These are phyloP conservation scores for Cataglyphis livida DNA, from an alignment of 2,888 invertebrate species.

Conservation along the genomic window DNA sequence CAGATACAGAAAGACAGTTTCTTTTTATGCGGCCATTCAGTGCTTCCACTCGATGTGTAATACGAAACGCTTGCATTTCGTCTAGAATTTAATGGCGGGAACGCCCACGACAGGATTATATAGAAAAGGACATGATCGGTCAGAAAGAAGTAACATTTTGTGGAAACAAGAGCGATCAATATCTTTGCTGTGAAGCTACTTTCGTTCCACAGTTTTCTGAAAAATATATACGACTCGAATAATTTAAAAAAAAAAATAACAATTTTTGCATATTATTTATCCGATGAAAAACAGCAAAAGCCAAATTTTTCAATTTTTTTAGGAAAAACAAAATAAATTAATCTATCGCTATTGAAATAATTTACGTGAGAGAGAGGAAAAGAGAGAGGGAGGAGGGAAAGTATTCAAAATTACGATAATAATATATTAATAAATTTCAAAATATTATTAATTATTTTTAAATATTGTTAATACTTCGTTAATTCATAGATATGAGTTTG, in stretches of 20 bases:
- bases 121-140: not conserved
- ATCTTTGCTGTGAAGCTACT: not conserved
- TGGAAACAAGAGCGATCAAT: not conserved
- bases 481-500: slow-evolving; percentile 3
- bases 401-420: not conserved
- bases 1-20: not conserved
- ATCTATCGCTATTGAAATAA: not conserved
- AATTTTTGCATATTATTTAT: not conserved
- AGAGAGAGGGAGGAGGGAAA: not conserved
- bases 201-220: not conserved
- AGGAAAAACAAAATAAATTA: not conserved
- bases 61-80: slow-evolving; percentile 12
- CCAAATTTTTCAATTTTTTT: not conserved
- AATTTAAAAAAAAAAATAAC: not conserved
- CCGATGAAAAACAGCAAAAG: not conserved
- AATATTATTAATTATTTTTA: not conserved
- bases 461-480: not conserved
- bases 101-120: not conserved
- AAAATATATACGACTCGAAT: not conserved
- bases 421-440: not conserved
- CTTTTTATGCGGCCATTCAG: slow-evolving; percentile 25
- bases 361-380: not conserved
- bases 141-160: not conserved
- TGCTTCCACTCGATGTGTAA: slow-evolving; percentile 38
- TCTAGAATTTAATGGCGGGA: slow-evolving; percentile 1